Evolutionary conservation across 2,888 invertebrate genomes (phyloP), one percentile per base, ranked within the genome.

Genomic region (Gryllus longicercus): DNA sequence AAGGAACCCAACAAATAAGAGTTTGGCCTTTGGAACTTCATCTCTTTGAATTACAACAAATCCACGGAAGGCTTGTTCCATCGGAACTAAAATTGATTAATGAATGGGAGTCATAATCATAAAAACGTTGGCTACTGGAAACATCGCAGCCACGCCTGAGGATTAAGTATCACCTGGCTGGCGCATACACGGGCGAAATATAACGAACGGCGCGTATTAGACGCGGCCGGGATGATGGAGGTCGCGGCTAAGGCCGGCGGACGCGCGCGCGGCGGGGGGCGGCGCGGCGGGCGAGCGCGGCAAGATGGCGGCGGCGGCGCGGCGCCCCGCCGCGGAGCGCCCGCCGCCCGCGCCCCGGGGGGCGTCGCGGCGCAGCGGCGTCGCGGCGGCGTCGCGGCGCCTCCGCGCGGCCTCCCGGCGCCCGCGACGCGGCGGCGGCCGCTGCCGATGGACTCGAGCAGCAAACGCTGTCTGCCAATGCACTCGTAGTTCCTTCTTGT

Each of bases 101-200:
- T 63, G 63, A 63, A 63, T 63, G 63, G n/a, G n/a, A 63, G 63
- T 63, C n/a, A n/a, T 63, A 63, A 63, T 63, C 63, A 63, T 63
- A 63, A 63, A 63, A 63, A 63, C 63, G 63, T 63, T n/a, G 63
- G 63, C 63, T 63, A 63, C 63, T 63, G 63, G 63, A 63, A 63
- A 63, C 63, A 63, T 63, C n/a, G 16, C n/a, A 18, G n/a, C 63
- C n/a, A 63, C 63, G 14, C 63, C 38, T 63, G 16, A n/a, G 63
- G 63, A 63, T 63, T 63, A 63, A 63, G n/a, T 63, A 63, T 63
- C 38, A 38, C 38, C 38, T 38, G 8, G 38, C 38, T 8, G 63
- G 14, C 63, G 63, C 63, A 63, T 63, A 63, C 14, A 63, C 14
- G n/a, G 63, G 63, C 63, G 63, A n/a, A n/a, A 63, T 63, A 63